These are phyloP conservation scores for Leptothorax acervorum DNA, from an alignment of 2,888 invertebrate genomes.

Conservation along the genomic window DNA sequence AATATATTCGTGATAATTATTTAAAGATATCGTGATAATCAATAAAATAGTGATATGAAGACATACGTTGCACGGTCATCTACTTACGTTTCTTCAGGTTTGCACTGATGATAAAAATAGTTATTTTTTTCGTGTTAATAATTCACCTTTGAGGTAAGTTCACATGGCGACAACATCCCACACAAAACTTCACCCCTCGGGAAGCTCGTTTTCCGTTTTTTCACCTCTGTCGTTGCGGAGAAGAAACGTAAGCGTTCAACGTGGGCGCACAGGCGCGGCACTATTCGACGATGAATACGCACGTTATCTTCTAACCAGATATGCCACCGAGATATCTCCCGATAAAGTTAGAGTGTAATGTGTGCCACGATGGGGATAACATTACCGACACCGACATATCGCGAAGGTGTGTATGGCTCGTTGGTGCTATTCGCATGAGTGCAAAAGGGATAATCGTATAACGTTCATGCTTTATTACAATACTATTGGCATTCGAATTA, in stretches of 20 bases:
- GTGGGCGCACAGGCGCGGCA: constrained; percentile 74
- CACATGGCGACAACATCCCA: constrained; percentile 43
- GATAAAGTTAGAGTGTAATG: constrained; percentile 76
- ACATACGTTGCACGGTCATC: background rate
- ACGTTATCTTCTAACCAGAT: constrained; percentile 80
- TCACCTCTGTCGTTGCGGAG: constrained; percentile 13
- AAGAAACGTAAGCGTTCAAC: constrained; percentile 32
- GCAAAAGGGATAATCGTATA: background rate
- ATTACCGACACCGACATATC: constrained; percentile 33
- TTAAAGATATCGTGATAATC: background rate
- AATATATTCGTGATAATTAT: background rate
- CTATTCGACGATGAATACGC: constrained; percentile 73
- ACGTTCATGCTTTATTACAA: background rate
- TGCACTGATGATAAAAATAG: background rate
- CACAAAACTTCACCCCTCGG: background rate
- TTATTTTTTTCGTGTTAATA: constrained; percentile 7
- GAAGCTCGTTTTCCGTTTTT: background rate
- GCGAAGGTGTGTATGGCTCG: background rate
- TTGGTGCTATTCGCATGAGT: background rate
- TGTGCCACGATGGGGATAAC: constrained; percentile 52
- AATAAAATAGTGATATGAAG: background rate
- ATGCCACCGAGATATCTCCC: constrained; percentile 79
- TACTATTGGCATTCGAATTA: background rate
- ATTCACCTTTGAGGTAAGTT: background rate
- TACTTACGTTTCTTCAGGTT: constrained; percentile 25